Base-by-base conservation (phyloP, 2,797 vertebrate genomes). In the Harpagifer antarcticus region DNA sequence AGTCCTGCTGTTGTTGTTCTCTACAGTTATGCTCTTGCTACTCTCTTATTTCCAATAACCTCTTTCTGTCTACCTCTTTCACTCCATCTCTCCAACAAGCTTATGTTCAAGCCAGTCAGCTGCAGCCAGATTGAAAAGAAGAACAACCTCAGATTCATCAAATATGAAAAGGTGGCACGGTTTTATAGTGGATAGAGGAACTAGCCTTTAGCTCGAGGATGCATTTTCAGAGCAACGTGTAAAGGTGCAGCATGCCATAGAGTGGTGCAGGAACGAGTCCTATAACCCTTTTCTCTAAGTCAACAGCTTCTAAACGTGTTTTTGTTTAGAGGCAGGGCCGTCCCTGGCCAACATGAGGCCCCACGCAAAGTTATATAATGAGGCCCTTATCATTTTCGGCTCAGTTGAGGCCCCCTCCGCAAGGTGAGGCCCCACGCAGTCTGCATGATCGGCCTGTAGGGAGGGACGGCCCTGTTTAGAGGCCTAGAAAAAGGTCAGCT, bases 101-200 rank as follows among this genome's bases (percentile, higher is more conserved):
- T 62, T 57, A 59, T 79, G 48, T 74, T 5, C 57, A n/a, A 55
- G 13, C 47, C 54, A 44, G 50, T 75, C 73, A 66, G 59, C 59
- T 72, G 49, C 12, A 12, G 13, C 71, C 65, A 55, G 50, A 49
- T 74, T 27, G 44, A 55, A 67, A 63, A 68, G 37, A 68, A 60
- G 8, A 74, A 62, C 53, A 54, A 66, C 43, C 16, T 57, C 42
- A 59, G 49, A 70, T 60, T 58, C 47, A 43, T 33, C 6, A 71
- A 37, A 66, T 16, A 52, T 37, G 37, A 42, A 61, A 66, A 66
- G 43, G 23, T 55, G 31, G 5, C 47, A n/a, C 17, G 5, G 13
- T 59, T 57, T 20, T 53, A 12, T 14, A 14, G 45, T 70, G 45
- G 11, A 40, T 40, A 14, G 13, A 60, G n/a, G 71, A 71, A 9